Conservation (phyloP, 2,888 invertebrate genomes). For the Ptychoptera contaminata region DNA sequence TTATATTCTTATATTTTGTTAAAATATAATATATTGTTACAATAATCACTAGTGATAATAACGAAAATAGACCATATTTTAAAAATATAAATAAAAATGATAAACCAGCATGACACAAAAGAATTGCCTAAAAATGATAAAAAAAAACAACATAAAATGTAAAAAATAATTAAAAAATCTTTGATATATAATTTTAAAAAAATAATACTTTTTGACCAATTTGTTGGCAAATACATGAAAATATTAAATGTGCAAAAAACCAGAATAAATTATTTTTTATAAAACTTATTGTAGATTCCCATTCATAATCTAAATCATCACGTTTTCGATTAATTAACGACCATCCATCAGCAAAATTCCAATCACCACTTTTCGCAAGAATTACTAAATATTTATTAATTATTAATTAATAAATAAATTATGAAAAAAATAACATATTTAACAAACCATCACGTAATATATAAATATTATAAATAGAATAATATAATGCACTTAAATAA, state of each 20-base stretch:
- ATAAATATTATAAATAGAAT: slow-evolving; percentile 15
- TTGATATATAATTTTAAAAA: too few species aligned
- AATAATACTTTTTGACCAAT: slow-evolving; percentile 7
- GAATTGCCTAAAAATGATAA: slow-evolving; percentile 13
- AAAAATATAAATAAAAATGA: slow-evolving; percentile 17
- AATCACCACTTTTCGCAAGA: neutral
- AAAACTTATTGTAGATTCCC: slow-evolving; percentile 23
- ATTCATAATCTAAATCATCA: slow-evolving; percentile 26
- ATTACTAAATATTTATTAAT: neutral
- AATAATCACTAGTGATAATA: too few species aligned
- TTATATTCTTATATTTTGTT: too few species aligned
- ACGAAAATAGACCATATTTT: slow-evolving; percentile 9
- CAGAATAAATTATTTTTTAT: slow-evolving; percentile 20
- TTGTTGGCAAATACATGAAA: slow-evolving; percentile 12
- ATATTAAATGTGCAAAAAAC: slow-evolving; percentile 21
- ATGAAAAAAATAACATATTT: neutral
- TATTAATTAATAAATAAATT: neutral
- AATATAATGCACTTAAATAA: slow-evolving; percentile 22
- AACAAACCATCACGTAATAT: slow-evolving; percentile 8
- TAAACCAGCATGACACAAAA: slow-evolving; percentile 16
- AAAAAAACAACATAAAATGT: neutral
- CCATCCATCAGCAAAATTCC: slow-evolving; percentile 14
- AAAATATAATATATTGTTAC: too few species aligned
- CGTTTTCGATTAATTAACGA: slow-evolving; percentile 18
- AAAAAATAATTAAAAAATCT: too few species aligned